Percentiles rank a stretch among this genome's conserved stretches.
Evolutionary conservation across 2,113 vertebrate species (phyloP).

Genomic region (Corydoras sp.): DNA sequence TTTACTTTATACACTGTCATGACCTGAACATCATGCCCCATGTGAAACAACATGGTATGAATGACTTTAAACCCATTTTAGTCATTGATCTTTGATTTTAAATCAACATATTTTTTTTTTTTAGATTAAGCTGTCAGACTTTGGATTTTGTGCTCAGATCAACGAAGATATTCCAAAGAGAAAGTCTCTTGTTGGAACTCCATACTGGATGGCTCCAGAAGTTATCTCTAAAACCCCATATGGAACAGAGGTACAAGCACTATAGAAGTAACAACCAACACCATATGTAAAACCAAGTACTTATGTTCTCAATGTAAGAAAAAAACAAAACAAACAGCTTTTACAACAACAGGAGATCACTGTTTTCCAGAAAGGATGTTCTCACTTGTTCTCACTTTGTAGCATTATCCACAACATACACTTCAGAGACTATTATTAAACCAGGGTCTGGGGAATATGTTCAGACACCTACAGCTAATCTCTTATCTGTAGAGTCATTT

Average conservation of each 20-base stretch:
- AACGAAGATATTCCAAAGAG: slow-evolving; percentile 85
- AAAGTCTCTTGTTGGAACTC: slow-evolving; percentile 87
- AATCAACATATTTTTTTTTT: background rate
- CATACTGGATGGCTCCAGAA: slow-evolving; percentile 96
- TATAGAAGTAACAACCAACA: too few relatives aligned
- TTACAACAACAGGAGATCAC: too few relatives aligned
- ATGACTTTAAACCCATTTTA: too few relatives aligned
- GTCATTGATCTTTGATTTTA: too few relatives aligned
- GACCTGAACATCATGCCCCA: too few relatives aligned
- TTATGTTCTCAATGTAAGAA: background rate
- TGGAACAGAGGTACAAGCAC: slow-evolving; percentile 73
- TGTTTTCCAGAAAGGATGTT: too few relatives aligned
- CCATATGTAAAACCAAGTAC: background rate
- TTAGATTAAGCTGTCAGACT: slow-evolving; percentile 87
- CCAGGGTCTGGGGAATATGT: slow-evolving; percentile 3
- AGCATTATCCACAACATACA: background rate
- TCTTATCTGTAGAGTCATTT: slow-evolving; percentile 32
- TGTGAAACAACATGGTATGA: too few relatives aligned
- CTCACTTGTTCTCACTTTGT: background rate
- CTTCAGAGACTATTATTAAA: slow-evolving; percentile 17
- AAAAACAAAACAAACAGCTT: background rate
- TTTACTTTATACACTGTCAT: too few relatives aligned
- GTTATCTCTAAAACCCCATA: slow-evolving; percentile 84
- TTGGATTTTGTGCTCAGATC: slow-evolving; percentile 95
- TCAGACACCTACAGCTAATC: slow-evolving; percentile 9